A percentile compares a stretch with the other conserved stretches of the same genome.
Evolutionary conservation across 2,113 vertebrate species (phyloP).

Genomic region (Coryphaenoides rupestris): DNA sequence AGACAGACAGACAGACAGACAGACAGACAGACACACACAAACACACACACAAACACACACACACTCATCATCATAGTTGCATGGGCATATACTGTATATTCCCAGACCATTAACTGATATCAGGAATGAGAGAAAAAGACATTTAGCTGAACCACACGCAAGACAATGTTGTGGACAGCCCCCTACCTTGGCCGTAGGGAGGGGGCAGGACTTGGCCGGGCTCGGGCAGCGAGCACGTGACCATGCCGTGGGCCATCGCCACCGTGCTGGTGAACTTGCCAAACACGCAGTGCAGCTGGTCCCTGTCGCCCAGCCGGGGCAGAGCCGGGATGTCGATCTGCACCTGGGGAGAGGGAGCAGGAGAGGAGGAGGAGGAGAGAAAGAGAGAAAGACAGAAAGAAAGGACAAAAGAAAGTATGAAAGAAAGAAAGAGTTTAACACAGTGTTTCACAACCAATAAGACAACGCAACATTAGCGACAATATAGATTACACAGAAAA

Average conservation of each 20-base stretch:
- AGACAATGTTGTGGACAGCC: background rate
- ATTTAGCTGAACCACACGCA: background rate
- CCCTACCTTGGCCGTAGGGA: conserved; percentile 54
- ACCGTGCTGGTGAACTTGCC: background rate
- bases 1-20: background rate
- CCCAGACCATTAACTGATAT: background rate
- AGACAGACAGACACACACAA: no score
- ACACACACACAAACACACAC: no score
- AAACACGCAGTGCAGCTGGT: conserved; percentile 53
- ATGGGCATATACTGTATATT: no score
- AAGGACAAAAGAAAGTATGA: no score
- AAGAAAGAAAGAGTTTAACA: no score
- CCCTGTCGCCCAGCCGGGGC: conserved; percentile 34
- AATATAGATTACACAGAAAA: no score
- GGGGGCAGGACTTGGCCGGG: conserved; percentile 55
- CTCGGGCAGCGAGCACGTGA: conserved; percentile 61
- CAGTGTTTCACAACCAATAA: no score
- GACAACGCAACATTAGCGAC: no score
- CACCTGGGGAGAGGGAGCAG: conserved; percentile 54
- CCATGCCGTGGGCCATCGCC: background rate
- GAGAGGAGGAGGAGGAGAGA: no score
- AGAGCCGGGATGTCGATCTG: conserved; percentile 53
- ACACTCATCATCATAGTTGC: no score
- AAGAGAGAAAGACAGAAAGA: no score
- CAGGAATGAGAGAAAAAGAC: background rate